Evolutionary conservation across 2,113 vertebrate genomes (phyloP).

Genomic region (Zootoca vivipara): DNA sequence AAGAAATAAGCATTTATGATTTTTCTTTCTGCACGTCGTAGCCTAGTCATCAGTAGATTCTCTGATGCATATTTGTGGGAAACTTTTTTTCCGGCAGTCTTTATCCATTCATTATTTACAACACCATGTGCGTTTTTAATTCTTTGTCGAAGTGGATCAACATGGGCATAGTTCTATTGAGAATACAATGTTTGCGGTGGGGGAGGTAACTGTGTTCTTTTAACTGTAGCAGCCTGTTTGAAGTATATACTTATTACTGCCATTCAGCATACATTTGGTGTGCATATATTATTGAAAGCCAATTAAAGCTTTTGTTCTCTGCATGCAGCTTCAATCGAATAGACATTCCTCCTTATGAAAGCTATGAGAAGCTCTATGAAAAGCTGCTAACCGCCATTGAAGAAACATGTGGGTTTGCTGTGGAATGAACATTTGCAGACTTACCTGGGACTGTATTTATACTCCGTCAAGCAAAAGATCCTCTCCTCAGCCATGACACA

Average conservation of each 20-base stretch:
- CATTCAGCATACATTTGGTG: too few species aligned
- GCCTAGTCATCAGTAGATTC: background rate
- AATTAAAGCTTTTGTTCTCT: constrained; percentile 15
- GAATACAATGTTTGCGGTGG: background rate
- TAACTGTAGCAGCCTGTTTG: background rate
- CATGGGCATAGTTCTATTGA: background rate
- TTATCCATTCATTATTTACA: background rate
- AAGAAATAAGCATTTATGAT: background rate
- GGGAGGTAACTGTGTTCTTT: background rate
- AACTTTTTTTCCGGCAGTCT: background rate
- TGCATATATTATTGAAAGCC: background rate
- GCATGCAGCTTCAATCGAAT: constrained; percentile 93
- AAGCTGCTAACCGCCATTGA: constrained; percentile 99
- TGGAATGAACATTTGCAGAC: constrained; percentile 85
- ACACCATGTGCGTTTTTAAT: background rate
- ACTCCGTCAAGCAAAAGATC: constrained; percentile 68
- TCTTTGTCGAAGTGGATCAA: background rate
- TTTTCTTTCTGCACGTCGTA: background rate
- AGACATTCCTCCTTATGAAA: constrained; percentile 98
- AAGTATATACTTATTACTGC: background rate
- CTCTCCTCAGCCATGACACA: constrained; percentile 73
- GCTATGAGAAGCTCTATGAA: constrained; percentile 97
- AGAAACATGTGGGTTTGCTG: constrained; percentile 98
- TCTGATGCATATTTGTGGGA: background rate
- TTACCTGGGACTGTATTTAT: constrained; percentile 73